Conservation (phyloP, 1,140 invertebrate species). For the Aplysia californica region DNA sequence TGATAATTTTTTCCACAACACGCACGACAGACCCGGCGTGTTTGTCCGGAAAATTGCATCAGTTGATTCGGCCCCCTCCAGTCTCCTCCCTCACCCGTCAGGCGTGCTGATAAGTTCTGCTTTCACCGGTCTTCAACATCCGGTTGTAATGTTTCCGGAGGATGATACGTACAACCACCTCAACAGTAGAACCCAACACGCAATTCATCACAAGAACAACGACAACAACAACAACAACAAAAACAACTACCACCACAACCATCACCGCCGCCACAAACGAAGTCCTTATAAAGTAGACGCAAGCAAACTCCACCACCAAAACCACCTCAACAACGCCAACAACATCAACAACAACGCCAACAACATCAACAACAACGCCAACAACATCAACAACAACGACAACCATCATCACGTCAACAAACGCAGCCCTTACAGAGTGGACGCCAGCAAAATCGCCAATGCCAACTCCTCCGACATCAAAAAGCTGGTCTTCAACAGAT, state of each 20-base stretch:
- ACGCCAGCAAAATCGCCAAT: slow-evolving; percentile 74
- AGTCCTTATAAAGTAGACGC: neutral
- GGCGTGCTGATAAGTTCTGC: too few species aligned
- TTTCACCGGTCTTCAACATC: too few species aligned
- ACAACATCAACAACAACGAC: neutral
- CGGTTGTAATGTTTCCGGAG: too few species aligned
- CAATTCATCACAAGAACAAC: neutral
- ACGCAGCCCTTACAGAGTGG: slow-evolving; percentile 69
- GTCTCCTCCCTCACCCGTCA: neutral
- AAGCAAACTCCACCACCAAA: neutral
- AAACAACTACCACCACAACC: neutral
- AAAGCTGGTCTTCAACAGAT: slow-evolving; percentile 89
- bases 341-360: neutral
- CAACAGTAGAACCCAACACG: neutral
- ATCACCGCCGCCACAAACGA: neutral
- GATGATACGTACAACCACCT: neutral
- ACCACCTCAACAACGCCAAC: too few species aligned
- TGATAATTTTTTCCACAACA: neutral
- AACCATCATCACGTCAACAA: neutral
- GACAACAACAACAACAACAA: neutral
- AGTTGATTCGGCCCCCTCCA: neutral
- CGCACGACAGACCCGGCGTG: neutral
- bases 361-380: too few species aligned
- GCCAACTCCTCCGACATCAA: slow-evolving; percentile 76
- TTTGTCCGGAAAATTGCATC: too few species aligned